Evolutionary conservation across 2,113 vertebrate species (phyloP).

Genomic region (Solea solea): DNA sequence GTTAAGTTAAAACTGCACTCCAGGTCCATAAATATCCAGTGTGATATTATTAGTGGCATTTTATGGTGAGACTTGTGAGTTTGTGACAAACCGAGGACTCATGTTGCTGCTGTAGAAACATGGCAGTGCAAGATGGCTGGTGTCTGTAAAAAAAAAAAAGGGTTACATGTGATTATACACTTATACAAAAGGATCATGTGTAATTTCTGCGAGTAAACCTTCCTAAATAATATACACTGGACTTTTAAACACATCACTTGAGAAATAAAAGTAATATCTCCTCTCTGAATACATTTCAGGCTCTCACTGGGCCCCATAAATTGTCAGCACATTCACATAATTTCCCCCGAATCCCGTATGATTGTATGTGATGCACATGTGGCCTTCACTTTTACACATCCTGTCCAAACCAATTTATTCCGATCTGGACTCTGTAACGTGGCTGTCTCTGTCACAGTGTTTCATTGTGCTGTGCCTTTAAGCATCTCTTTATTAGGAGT

Average conservation of each 20-base stretch:
- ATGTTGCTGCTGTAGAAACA: too few relatives aligned
- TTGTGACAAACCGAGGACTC: too few relatives aligned
- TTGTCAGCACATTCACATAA: slow-evolving; percentile 17
- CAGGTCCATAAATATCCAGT: slow-evolving; percentile 1
- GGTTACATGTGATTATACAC: too few relatives aligned
- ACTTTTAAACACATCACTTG: slow-evolving; percentile 22
- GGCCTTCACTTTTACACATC: slow-evolving; percentile 27
- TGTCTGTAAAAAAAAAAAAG: too few relatives aligned
- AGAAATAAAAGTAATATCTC: slow-evolving; percentile 1
- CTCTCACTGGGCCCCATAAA: slow-evolving; percentile 35
- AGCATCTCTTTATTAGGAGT: slow-evolving; percentile 34
- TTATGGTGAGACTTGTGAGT: too few relatives aligned
- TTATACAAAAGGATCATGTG: too few relatives aligned
- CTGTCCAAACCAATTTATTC: slow-evolving; percentile 43
- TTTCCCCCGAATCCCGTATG: slow-evolving; percentile 24
- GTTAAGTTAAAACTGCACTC: slow-evolving; percentile 17
- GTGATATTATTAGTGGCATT: too few relatives aligned
- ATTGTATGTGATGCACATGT: slow-evolving; percentile 31
- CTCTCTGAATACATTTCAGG: slow-evolving; percentile 23
- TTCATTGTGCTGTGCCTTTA: slow-evolving; percentile 23
- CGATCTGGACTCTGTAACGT: slow-evolving; percentile 13
- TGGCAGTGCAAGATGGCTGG: too few relatives aligned
- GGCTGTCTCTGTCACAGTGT: slow-evolving; percentile 10
- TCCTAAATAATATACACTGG: too few relatives aligned
- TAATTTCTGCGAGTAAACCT: too few relatives aligned